Base-by-base conservation (phyloP, 1,140 invertebrate species). In the Pissodes strobi region DNA sequence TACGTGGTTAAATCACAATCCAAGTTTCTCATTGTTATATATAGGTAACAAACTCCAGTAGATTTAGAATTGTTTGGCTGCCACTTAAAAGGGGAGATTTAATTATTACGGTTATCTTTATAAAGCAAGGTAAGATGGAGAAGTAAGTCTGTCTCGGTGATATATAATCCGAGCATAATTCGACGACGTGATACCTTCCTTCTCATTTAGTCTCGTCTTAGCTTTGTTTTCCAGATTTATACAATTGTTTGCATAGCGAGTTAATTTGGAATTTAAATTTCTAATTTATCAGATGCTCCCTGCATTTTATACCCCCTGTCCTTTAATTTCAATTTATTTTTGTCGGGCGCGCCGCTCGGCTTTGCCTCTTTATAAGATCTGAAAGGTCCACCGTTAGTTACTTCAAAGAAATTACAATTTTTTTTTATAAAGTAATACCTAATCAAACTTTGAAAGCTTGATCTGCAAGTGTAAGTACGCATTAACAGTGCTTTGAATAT, bases 241-340 rank as follows among this genome's bases (percentile, higher is more conserved):
- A 74, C 74, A 75, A 77, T 77, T 77, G 76, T 77, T 77, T 76
- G 75, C 76, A 74, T 74, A 74, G 69, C 71, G 72, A 76, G 73
- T 76, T 76, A 75, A 76, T 76, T 76, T 75, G 69, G 73, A 73
- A 76, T 76, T 76, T 76, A 76, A 76, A 76, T 76, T 74, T 72
- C 58, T 66, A 72, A 75, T 76, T 76, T 75, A 77, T 76, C 74
- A 69, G 74, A 75, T 75, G 69, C n/a, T n/a, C n/a, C n/a, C n/a
- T n/a, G n/a, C n/a, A n/a, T n/a, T n/a, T n/a, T n/a, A n/a, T n/a
- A n/a, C n/a, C n/a, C n/a, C n/a, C n/a, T n/a, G n/a, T n/a, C n/a
- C n/a, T n/a, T n/a, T n/a, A n/a, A n/a, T n/a, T n/a, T n/a, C n/a
- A n/a, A n/a, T n/a, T n/a, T n/a, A n/a, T n/a, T n/a, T n/a, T n/a